These are phyloP conservation scores for Phaedon cochleariae DNA, from an alignment of 2,888 invertebrate genomes.

Conservation along the genomic window DNA sequence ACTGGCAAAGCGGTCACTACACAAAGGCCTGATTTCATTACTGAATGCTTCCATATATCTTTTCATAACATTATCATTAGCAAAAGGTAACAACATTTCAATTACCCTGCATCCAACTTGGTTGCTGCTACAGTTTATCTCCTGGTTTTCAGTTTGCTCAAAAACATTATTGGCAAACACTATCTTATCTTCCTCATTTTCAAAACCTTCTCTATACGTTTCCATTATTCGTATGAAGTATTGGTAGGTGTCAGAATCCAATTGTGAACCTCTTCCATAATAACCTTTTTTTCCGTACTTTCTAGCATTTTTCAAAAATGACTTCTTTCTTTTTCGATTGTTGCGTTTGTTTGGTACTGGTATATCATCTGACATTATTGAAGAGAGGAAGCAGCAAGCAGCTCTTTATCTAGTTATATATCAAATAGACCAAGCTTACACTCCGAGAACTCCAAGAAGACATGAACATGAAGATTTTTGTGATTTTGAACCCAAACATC, in stretches of 20 bases:
- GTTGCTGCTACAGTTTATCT: constrained; percentile 78
- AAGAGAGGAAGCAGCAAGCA: no score
- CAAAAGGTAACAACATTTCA: constrained; percentile 77
- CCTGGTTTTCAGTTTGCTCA: constrained; percentile 74
- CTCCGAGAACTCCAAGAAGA: no score
- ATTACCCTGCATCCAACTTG: constrained; percentile 82
- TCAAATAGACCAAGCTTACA: no score
- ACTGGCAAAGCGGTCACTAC: constrained; percentile 80
- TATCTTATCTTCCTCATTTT: constrained; percentile 74
- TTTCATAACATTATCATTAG: constrained; percentile 70
- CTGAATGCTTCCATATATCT: constrained; percentile 71
- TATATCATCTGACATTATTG: neutral
- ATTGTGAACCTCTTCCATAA: constrained; percentile 74
- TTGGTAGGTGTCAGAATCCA: constrained; percentile 77
- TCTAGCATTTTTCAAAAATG: constrained; percentile 75
- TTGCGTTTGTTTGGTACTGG: constrained; percentile 26
- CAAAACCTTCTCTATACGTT: constrained; percentile 73
- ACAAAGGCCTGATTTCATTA: constrained; percentile 73
- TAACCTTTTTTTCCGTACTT: constrained; percentile 79
- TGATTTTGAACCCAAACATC: no score
- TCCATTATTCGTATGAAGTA: constrained; percentile 82
- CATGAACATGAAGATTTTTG: no score
- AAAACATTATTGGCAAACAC: constrained; percentile 80
- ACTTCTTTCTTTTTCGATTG: constrained; percentile 72
- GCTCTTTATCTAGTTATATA: no score